These are phyloP conservation scores for Aselliscus stoliczkanus DNA, from an alignment of 2,797 vertebrate genomes.

Conservation along the genomic window DNA sequence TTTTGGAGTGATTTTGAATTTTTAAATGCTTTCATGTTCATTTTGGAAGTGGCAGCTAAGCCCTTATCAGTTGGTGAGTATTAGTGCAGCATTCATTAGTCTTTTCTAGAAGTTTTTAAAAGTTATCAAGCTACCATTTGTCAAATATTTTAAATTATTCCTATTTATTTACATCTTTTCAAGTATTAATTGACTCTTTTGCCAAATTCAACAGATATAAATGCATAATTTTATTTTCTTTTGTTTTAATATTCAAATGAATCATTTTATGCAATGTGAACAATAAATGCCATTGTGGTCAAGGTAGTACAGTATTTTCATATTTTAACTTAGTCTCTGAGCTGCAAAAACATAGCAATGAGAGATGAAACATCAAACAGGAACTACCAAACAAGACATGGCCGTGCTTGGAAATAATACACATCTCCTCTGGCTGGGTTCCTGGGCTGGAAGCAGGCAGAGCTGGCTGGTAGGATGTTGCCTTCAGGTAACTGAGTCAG, in stretches of 20 bases:
- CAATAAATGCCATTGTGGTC: neutral
- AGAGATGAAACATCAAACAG: neutral
- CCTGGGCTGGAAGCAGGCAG: neutral
- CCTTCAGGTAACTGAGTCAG: neutral
- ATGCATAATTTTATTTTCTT: neutral
- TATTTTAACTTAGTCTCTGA: neutral
- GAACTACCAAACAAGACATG: neutral
- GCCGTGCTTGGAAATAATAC: neutral
- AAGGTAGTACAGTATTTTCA: neutral
- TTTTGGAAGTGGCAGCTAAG: neutral
- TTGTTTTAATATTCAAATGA: neutral
- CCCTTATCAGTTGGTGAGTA: neutral
- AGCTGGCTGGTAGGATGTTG: fast-evolving
- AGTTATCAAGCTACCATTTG: neutral
- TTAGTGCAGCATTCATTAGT: neutral
- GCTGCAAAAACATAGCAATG: neutral
- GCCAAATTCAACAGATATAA: neutral
- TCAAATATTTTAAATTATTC: neutral
- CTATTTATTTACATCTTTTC: neutral
- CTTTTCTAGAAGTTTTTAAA: neutral
- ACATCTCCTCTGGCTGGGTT: neutral
- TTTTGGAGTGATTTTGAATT: neutral
- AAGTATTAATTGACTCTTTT: neutral
- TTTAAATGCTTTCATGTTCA: neutral
- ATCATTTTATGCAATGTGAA: neutral